Conservation (phyloP, 2,888 invertebrate genomes). For the Oxystoma pomonae region DNA sequence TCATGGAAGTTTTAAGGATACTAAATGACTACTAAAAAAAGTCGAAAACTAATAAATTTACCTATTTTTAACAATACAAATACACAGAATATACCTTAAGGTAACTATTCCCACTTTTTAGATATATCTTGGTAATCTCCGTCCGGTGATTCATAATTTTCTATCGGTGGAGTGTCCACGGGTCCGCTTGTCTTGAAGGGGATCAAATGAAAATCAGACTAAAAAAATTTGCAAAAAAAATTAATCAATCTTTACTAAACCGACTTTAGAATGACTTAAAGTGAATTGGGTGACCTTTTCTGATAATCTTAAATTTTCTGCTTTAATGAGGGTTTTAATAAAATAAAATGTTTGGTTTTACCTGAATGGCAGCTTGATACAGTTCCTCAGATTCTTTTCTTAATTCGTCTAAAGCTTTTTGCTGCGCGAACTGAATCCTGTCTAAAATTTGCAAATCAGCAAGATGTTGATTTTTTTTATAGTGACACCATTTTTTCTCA, state of each 20-base stretch:
- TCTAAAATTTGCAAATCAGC: constrained; percentile 66
- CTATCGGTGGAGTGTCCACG: constrained; percentile 76
- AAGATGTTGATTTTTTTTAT: constrained; percentile 61
- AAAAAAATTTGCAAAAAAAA: no score
- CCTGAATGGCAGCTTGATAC: constrained; percentile 82
- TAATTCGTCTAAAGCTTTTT: constrained; percentile 75
- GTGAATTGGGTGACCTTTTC: no score
- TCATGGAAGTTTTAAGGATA: no score
- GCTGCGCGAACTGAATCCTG: constrained; percentile 63
- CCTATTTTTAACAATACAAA: no score
- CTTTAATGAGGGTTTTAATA: no score
- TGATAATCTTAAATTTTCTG: no score
- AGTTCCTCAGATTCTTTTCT: constrained; percentile 78
- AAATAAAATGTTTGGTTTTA: no score
- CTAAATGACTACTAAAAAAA: no score
- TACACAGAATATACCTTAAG: no score
- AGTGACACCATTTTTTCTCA: constrained; percentile 72
- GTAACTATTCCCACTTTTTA: constrained; percentile 68
- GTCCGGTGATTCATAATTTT: constrained; percentile 77
- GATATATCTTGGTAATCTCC: constrained; percentile 85
- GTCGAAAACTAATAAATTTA: no score
- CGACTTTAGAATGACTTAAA: no score
- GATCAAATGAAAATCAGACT: constrained; percentile 68
- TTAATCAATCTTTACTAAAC: no score
- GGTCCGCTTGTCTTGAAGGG: constrained; percentile 72